These are phyloP conservation scores for Papilio polytes DNA, from an alignment of 1,140 invertebrate genomes.

Conservation along the genomic window DNA sequence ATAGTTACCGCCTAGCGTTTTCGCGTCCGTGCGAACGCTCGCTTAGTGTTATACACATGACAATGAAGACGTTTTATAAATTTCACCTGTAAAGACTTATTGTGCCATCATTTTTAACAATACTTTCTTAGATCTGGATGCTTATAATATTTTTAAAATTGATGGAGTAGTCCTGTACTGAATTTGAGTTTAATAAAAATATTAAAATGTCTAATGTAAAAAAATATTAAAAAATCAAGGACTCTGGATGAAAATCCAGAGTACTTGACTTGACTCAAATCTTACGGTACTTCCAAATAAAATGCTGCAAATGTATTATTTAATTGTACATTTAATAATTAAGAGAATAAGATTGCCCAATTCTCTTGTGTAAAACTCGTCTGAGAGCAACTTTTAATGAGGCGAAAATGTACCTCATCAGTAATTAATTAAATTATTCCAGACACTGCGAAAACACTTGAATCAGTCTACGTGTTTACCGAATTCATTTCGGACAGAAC, in stretches of 20 bases:
- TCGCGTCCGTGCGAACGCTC: too few relatives aligned
- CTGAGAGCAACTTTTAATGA: slow-evolving; percentile 33
- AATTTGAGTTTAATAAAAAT: neutral
- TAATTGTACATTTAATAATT: slow-evolving; percentile 6
- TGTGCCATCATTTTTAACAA: neutral
- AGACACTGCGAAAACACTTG: slow-evolving; percentile 19
- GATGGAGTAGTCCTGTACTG: neutral
- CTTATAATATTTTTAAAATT: neutral
- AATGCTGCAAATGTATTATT: neutral
- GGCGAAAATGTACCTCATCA: slow-evolving; percentile 35
- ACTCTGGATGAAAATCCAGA: too few relatives aligned
- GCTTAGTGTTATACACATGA: neutral
- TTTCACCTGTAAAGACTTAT: neutral
- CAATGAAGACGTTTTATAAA: neutral
- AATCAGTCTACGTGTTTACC: slow-evolving; percentile 6
- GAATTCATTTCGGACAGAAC: slow-evolving; percentile 16
- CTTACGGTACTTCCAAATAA: neutral
- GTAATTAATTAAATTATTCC: slow-evolving; percentile 19
- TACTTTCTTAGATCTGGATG: neutral
- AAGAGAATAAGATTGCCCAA: neutral
- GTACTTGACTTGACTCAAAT: neutral
- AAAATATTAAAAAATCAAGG: too few relatives aligned
- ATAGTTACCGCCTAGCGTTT: too few relatives aligned
- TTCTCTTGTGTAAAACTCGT: neutral
- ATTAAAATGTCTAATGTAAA: too few relatives aligned